Base-by-base conservation (phyloP, 2,113 vertebrate species). In the Beaufortia kweichowensis region DNA sequence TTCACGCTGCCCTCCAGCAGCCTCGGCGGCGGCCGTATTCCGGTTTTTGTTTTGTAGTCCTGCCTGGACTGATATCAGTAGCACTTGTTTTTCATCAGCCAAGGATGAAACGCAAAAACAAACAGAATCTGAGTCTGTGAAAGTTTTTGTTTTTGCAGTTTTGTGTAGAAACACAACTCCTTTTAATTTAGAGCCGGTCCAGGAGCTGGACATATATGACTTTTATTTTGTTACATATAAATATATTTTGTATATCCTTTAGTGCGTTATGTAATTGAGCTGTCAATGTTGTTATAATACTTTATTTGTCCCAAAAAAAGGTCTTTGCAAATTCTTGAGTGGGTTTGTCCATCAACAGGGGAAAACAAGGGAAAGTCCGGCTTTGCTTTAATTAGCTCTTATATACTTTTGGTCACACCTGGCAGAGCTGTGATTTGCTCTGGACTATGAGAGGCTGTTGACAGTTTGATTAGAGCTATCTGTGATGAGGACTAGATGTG, bases 391-490 rank as follows among this genome's bases (percentile, higher is more conserved):
- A 75, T 82, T 78, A 66, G 73, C 67, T 23, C 17, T 46, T 28
- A 29, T 57, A 28, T 46, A 46, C 71, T 50, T 50, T 43, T 23
- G 43, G 79, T 75, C 77, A 82, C 82, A 85, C 85, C 82, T 85
- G 85, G 50, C 55, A 70, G 66, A 83, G 55, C 77, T 64, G 67
- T 64, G 60, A 35, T 21, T 35, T 48, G 31, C 56, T 67, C 55
- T 61, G 78, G 66, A 46, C 81, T 79, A 82, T 85, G 79, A 87
- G 81, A 80, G 79, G 75, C 66, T 83, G 82, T 56, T 87, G 85
- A 85, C 84, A 85, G 80, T 24, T 65, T 62, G 67, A 78, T 67
- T 76, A 62, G 67, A 73, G 71, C 53, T 61, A 65, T 29, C 59
- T 60, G 57, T 50, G 24, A 12, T 33, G 46, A 50, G 19, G 35